These are phyloP conservation scores for Phrynocephalus versicolor DNA, from an alignment of 2,113 vertebrate genomes.

Conservation along the genomic window DNA sequence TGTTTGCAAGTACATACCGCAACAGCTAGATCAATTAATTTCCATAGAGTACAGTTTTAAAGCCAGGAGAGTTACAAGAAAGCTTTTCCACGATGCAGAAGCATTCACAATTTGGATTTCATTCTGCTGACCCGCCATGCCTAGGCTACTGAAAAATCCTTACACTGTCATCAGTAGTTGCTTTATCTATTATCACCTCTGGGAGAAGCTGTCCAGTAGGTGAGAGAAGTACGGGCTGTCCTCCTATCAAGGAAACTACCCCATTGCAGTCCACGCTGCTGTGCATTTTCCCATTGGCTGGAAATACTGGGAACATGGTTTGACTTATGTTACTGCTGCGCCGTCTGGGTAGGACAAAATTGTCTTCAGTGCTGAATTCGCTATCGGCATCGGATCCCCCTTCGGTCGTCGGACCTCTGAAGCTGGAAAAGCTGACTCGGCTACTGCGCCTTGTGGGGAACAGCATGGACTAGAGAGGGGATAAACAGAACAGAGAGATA, in stretches of 20 bases:
- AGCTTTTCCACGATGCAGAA: slow-evolving; percentile 38
- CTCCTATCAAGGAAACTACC: slow-evolving; percentile 84
- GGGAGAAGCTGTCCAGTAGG: slow-evolving; percentile 85
- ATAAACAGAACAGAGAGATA: slow-evolving; percentile 2
- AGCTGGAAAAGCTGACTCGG: slow-evolving; percentile 89
- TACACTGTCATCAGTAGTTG: slow-evolving; percentile 85
- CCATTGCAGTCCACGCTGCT: slow-evolving; percentile 93
- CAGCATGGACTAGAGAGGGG: slow-evolving; percentile 87
- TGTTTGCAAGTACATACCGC: slow-evolving; percentile 17
- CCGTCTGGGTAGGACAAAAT: slow-evolving; percentile 79
- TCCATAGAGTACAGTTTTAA: background rate
- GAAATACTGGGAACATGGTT: slow-evolving; percentile 68
- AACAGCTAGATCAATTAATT: background rate
- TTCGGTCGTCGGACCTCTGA: slow-evolving; percentile 77
- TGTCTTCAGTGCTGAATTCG: slow-evolving; percentile 90
- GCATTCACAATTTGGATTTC: slow-evolving; percentile 42
- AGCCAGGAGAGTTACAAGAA: slow-evolving; percentile 13
- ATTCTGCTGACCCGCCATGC: slow-evolving; percentile 55
- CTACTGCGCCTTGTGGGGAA: slow-evolving; percentile 88
- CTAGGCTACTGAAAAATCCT: slow-evolving; percentile 75
- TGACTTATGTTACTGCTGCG: slow-evolving; percentile 86
- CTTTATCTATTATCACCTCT: slow-evolving; percentile 89
- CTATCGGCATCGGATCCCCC: slow-evolving; percentile 90
- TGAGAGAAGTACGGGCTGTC: slow-evolving; percentile 79
- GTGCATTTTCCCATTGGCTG: slow-evolving; percentile 84